Percentiles rank a stretch among this genome's conserved stretches.
phyloP scores from a whole-genome alignment of 2,888 invertebrate genomes.

The Hymenopus coronatus region DNA sequence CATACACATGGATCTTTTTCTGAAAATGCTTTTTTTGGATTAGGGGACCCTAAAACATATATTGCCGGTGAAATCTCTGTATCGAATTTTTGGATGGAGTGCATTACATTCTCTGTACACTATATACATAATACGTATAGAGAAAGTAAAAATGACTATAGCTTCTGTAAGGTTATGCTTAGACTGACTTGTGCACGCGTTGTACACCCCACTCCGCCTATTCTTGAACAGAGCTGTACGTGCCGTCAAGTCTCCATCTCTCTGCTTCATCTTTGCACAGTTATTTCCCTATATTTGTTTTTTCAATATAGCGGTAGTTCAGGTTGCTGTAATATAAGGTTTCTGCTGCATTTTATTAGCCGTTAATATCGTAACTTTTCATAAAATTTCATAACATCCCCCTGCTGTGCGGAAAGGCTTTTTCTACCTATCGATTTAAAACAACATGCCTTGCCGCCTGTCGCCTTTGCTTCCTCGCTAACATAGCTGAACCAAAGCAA shows the following conservation, averaged over 20 bases:
- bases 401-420: neutral
- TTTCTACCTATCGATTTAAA: conserved; percentile 10
- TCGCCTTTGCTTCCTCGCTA: neutral
- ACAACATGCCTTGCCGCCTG: neutral
- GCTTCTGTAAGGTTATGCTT: too few relatives aligned
- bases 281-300: conserved; percentile 13
- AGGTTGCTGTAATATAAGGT: conserved; percentile 3
- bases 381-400: conserved; percentile 14
- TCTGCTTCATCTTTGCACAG: neutral
- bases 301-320: neutral
- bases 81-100: too few relatives aligned
- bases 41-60: too few relatives aligned
- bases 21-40: too few relatives aligned
- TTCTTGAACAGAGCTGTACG: neutral
- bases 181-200: too few relatives aligned
- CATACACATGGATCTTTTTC: too few relatives aligned
- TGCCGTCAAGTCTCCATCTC: neutral
- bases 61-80: too few relatives aligned
- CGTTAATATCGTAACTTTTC: conserved; percentile 17
- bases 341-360: conserved; percentile 14
- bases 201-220: neutral
- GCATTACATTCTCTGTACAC: too few relatives aligned
- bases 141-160: too few relatives aligned
- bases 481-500: neutral
- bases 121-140: too few relatives aligned